Evolutionary conservation across 2,797 vertebrate species (phyloP).

Genomic region (Sebastes hopkinsi): DNA sequence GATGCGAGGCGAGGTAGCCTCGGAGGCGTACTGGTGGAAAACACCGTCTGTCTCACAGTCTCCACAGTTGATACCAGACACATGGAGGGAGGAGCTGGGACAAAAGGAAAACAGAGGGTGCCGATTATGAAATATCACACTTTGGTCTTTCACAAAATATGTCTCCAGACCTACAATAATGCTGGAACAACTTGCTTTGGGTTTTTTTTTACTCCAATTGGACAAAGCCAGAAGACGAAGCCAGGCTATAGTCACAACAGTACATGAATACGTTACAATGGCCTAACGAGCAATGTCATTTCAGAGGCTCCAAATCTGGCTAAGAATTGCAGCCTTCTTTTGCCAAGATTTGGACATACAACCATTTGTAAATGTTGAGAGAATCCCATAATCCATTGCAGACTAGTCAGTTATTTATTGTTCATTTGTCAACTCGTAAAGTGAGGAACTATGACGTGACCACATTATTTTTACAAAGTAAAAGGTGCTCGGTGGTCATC

Average conservation of each 20-base stretch:
- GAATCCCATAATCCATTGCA: background rate
- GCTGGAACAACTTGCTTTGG: background rate
- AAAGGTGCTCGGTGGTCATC: background rate
- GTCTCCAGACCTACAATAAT: background rate
- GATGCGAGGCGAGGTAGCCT: slow-evolving; percentile 89
- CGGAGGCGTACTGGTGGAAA: slow-evolving; percentile 88
- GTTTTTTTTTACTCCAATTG: background rate
- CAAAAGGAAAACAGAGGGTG: slow-evolving; percentile 5
- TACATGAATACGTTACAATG: background rate
- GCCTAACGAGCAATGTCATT: background rate
- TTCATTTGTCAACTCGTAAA: background rate
- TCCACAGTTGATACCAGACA: slow-evolving; percentile 79
- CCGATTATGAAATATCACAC: background rate
- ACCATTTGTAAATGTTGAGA: background rate
- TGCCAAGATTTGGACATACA: background rate
- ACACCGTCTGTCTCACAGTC: slow-evolving; percentile 88
- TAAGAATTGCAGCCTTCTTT: background rate
- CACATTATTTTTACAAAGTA: background rate
- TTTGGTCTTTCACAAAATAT: background rate
- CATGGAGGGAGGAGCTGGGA: slow-evolving; percentile 42
- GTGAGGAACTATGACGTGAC: background rate
- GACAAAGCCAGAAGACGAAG: background rate
- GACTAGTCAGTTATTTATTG: background rate
- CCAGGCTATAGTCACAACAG: background rate
- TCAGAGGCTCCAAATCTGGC: background rate